Conservation (phyloP, 2,888 invertebrate genomes). For the Cancer borealis region DNA sequence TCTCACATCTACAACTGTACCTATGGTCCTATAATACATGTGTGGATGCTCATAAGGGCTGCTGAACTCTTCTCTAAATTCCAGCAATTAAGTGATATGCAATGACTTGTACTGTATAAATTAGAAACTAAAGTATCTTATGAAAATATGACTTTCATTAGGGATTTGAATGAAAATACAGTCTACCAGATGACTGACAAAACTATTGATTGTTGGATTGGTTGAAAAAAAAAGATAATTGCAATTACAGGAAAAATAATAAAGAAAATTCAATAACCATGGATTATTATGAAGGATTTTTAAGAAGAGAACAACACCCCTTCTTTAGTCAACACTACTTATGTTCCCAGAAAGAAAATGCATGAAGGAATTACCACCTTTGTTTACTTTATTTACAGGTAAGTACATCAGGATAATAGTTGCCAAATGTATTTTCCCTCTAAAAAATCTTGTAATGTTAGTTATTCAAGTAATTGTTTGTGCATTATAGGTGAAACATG, state of each 20-base stretch:
- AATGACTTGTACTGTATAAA: background rate
- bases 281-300: constrained; percentile 4
- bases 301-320: constrained; percentile 6
- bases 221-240: background rate
- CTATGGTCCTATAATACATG: background rate
- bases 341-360: background rate
- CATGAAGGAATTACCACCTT: background rate
- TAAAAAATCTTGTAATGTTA: background rate
- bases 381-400: background rate
- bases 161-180: background rate
- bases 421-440: background rate
- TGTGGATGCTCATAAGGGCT: no score
- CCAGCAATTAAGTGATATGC: no score
- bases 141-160: background rate
- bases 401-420: background rate
- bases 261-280: background rate
- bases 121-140: background rate
- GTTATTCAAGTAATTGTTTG: background rate
- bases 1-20: background rate
- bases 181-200: background rate
- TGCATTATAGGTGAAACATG: background rate
- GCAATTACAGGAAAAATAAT: background rate
- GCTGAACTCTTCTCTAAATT: no score
- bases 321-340: background rate
- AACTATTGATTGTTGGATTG: background rate